Base-by-base conservation (phyloP, 2,113 vertebrate genomes). In the Tapirus terrestris region DNA sequence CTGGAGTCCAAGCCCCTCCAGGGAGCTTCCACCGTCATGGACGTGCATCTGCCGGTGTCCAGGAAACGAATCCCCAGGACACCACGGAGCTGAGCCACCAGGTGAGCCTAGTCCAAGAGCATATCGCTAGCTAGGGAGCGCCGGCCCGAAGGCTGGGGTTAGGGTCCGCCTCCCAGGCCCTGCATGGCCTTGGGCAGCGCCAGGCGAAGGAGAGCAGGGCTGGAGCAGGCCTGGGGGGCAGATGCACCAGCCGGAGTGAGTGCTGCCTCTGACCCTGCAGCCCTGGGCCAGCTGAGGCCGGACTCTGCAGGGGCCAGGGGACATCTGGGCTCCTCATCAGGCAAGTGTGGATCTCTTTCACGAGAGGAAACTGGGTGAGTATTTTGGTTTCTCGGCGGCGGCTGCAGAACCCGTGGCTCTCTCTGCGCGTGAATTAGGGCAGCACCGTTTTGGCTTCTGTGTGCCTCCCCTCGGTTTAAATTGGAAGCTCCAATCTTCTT, bases 371-470 rank as follows among this genome's bases (percentile, higher is more conserved):
- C 89, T 72, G 97, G 97, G 88, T 82, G 94, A 92, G 92, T 89
- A 89, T 94, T 88, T 90, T 56, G 86, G 96, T 72, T 73, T 72
- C 93, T 31, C 8, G 8, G 27, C 60, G 7, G 53, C 18, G 7
- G 83, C 91, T 56, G 94, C 83, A 8, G 29, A 92, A 39, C 94
- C 84, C 70, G 56, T 83, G 94, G 80, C 75, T 39, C 81, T 79
- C 90, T 79, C 56, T 8, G 73, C 53, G 67, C 58, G 18, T 48
- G 96, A 98, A 98, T 68, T 82, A 96, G 97, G 97, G 88, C 96
- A 96, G 93, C 51, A 2, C 88, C 3, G 11, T 45, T 86, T 86
- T 11, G 84, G 75, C 67, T 75, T 83, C 87, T 39, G 48, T 23
- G 33, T 16, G 56, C 91, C 93, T 95, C 96, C 91, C 86, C 84